phyloP scores from a whole-genome alignment of 2,113 vertebrate genomes.

The Cheirogaleus medius region DNA sequence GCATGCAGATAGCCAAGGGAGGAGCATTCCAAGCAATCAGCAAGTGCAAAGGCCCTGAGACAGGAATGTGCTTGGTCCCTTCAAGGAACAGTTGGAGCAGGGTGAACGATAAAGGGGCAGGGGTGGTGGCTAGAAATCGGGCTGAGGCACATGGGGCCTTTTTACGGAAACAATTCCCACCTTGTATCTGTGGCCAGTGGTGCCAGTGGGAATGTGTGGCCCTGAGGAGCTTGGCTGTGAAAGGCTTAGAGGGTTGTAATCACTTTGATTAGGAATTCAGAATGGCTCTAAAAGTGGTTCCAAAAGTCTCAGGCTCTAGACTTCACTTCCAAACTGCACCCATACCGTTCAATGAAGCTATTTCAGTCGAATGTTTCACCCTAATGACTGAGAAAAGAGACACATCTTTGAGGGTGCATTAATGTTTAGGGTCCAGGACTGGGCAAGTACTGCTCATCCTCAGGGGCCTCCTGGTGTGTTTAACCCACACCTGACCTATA shows the following conservation, averaged over 20 bases:
- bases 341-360: not conserved
- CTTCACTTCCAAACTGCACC: not conserved
- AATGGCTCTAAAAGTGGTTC: not conserved
- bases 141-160: not conserved
- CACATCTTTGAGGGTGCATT: not conserved
- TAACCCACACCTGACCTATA: not conserved
- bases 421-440: not conserved
- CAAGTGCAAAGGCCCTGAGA: not conserved
- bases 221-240: not conserved
- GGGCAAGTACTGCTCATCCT: not conserved
- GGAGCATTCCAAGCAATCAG: not conserved
- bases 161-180: not conserved
- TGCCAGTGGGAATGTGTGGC: not conserved
- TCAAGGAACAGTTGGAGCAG: not conserved
- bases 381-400: not conserved
- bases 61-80: too few species aligned
- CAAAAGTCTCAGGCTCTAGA: not conserved
- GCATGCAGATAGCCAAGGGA: not conserved
- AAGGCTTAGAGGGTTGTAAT: not conserved
- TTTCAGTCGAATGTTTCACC: not conserved
- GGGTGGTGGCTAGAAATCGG: not conserved
- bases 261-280: not conserved
- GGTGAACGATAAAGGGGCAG: not conserved
- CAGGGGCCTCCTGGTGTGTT: not conserved
- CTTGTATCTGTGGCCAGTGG: not conserved